Percentiles rank a stretch among this genome's conserved stretches.
Conservation (phyloP, 2,797 vertebrate species). For the Pelobates cultripes region DNA sequence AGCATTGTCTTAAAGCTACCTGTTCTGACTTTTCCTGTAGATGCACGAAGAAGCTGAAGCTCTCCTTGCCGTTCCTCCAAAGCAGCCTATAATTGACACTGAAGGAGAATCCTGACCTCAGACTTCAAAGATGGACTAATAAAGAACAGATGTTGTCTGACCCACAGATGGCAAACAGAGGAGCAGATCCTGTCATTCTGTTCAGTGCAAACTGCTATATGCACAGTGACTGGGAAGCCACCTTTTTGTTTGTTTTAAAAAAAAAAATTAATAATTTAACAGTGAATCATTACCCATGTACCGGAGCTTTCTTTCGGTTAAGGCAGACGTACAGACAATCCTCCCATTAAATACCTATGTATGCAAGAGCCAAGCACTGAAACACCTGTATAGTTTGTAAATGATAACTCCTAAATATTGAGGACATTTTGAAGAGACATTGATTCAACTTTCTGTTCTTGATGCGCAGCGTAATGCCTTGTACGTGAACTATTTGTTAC, state of each 20-base stretch:
- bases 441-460: slow-evolving; percentile 61
- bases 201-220: slow-evolving; percentile 67
- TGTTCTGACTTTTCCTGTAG: slow-evolving; percentile 65
- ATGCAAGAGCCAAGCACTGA: slow-evolving; percentile 77
- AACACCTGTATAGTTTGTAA: slow-evolving; percentile 64
- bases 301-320: slow-evolving; percentile 56
- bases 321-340: slow-evolving; percentile 58
- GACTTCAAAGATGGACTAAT: slow-evolving; percentile 54
- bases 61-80: slow-evolving; percentile 82
- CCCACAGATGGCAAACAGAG: slow-evolving; percentile 60
- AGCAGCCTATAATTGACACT: slow-evolving; percentile 74
- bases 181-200: slow-evolving; percentile 59
- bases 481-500: slow-evolving; percentile 64
- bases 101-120: slow-evolving; percentile 85
- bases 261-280: neutral
- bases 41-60: slow-evolving; percentile 98
- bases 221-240: slow-evolving; percentile 61
- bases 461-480: slow-evolving; percentile 68
- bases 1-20: no score
- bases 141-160: slow-evolving; percentile 54
- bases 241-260: slow-evolving; percentile 34
- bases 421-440: slow-evolving; percentile 60
- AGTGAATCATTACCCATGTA: slow-evolving; percentile 43
- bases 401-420: slow-evolving; percentile 25
- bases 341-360: slow-evolving; percentile 72